Base-by-base conservation (phyloP, 64 coral and sea anemone species). In the Porites lutea region DNA sequence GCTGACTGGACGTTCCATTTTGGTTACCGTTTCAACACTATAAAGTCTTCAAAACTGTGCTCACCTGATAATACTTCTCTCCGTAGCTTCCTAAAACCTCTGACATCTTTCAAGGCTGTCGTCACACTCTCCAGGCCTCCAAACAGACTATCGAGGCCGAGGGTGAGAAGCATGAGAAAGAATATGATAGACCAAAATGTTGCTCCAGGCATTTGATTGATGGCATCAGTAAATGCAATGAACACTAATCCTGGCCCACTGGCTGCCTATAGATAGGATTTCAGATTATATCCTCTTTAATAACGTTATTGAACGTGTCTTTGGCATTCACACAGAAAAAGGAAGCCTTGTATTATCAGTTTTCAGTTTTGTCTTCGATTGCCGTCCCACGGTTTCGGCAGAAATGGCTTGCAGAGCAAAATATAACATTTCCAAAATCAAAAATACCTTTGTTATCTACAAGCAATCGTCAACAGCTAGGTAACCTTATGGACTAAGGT, bases 211-310 rank as follows among this genome's bases (percentile, higher is more conserved):
- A 98, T 95, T 43, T 93, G 80, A 53, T 90, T 89, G 65, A 98
- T 95, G 54, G 96, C 96, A 49, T 98, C 96, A 53, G 96, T 93
- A 76, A 95, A 98, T 52, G 96, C 96, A 66, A 98, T 95, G 76
- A 98, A 98, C 15, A 85, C 88, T 83, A 98, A 82, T 13, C 96
- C 96, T 46, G 96, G 96, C 9, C 96, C 96, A 53, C 93, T 65
- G 13, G 96, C 96, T 14, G 87, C 87, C 96, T 98, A 69, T 49
- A 48, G 44, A 84, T 84, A 64, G 67, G 1, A 20, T 52, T 16
- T 58, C 8, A 27, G 75, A 22, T 21, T 21, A n/a, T 3, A 53
- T 57, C 3, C 12, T 1, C 54, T 12, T 57, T 57, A 57, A 57
- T 57, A 57, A 57, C 54, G 54, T 7, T 57, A 57, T 57, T 57